Percentiles rank a stretch among this genome's conserved stretches.
Conservation (phyloP, 2,888 invertebrate species). For the Ornithoptera alexandrae region DNA sequence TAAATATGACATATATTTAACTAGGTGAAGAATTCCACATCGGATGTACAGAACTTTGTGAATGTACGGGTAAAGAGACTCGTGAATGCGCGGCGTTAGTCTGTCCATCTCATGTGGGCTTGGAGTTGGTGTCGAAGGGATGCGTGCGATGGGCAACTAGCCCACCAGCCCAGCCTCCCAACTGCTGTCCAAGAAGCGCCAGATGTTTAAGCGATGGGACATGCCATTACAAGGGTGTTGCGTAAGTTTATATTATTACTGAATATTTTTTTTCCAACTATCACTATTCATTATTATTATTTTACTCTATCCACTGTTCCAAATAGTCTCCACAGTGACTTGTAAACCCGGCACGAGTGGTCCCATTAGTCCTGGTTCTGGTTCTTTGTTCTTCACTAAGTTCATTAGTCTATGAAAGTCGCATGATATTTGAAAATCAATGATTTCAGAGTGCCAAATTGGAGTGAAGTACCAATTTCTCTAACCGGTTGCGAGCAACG, state of each 20-base stretch:
- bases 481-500: constrained; percentile 91
- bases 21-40: constrained; percentile 89
- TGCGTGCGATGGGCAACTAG: constrained; percentile 93
- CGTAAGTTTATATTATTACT: constrained; percentile 51
- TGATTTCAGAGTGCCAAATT: constrained; percentile 82
- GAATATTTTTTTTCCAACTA: background rate
- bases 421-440: background rate
- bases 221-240: constrained; percentile 85
- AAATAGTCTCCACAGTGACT: too few relatives aligned
- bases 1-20: background rate
- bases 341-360: too few relatives aligned
- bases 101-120: constrained; percentile 90
- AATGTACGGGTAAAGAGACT: constrained; percentile 82
- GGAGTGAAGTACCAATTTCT: constrained; percentile 89
- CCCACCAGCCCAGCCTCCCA: constrained; percentile 86
- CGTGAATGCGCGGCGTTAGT: constrained; percentile 89
- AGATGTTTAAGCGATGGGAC: constrained; percentile 90
- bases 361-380: too few relatives aligned
- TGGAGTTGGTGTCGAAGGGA: constrained; percentile 90
- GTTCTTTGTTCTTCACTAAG: too few relatives aligned
- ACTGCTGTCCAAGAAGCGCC: constrained; percentile 90
- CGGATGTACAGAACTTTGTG: constrained; percentile 88
- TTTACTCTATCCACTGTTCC: too few relatives aligned
- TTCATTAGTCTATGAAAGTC: background rate
- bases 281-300: too few relatives aligned